A percentile compares a stretch with the other conserved stretches of the same genome.
These are phyloP conservation scores for Montipora sp. DNA, from an alignment of 64 coral and sea anemone genomes.

Conservation along the genomic window DNA sequence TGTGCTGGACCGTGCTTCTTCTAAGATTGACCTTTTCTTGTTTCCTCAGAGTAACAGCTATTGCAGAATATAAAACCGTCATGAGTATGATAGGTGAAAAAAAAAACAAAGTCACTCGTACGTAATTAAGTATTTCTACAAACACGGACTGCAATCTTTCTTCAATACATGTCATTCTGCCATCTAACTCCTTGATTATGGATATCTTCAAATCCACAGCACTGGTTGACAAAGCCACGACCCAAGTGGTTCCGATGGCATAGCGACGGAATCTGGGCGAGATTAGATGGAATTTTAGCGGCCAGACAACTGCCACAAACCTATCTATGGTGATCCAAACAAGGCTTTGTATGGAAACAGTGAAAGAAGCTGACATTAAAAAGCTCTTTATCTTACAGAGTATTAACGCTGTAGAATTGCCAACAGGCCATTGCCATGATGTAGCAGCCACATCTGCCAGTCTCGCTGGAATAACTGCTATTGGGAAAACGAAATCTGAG, in stretches of 20 bases:
- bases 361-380: neutral
- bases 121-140: neutral
- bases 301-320: neutral
- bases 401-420: neutral
- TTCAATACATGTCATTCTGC: neutral
- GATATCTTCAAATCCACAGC: neutral
- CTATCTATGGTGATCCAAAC: slow-evolving; percentile 22
- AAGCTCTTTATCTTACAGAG: neutral
- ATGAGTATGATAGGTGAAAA: neutral
- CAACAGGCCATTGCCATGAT: neutral
- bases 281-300: neutral
- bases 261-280: neutral
- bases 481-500: neutral
- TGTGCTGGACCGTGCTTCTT: no score
- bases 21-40: no score
- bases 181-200: no score
- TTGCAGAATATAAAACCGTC: neutral
- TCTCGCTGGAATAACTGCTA: neutral
- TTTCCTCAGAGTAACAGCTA: neutral
- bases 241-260: slow-evolving; percentile 4
- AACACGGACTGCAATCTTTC: neutral
- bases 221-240: neutral
- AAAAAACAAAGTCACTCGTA: neutral
- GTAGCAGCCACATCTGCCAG: neutral
- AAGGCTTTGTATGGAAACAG: neutral